These are phyloP conservation scores for Scaptomyza hsui DNA, from an alignment of 1,140 invertebrate genomes.

Conservation along the genomic window DNA sequence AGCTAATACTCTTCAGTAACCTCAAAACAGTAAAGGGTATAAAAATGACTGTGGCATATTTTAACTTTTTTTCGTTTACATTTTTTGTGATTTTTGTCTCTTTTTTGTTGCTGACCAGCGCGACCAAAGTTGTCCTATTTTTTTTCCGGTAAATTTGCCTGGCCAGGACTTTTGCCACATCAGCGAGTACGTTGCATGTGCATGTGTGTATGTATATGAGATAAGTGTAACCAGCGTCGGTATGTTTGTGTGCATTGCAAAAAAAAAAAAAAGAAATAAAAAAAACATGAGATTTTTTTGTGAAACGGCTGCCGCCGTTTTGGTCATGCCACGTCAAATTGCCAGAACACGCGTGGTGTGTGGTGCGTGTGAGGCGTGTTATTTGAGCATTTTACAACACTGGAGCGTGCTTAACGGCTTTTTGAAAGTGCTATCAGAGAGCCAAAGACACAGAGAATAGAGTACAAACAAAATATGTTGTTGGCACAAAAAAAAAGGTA, in stretches of 20 bases:
- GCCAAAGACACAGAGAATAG: neutral
- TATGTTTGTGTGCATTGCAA: slow-evolving; percentile 29
- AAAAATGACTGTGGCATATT: slow-evolving; percentile 63
- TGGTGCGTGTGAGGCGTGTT: slow-evolving; percentile 62
- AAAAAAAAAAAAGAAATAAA: slow-evolving; percentile 33
- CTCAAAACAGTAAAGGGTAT: slow-evolving; percentile 9
- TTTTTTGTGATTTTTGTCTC: slow-evolving; percentile 37
- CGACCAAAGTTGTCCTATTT: slow-evolving; percentile 59
- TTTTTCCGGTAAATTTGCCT: slow-evolving; percentile 69
- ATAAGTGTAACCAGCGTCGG: slow-evolving; percentile 56
- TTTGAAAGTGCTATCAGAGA: slow-evolving; percentile 67
- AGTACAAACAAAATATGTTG: slow-evolving; percentile 26
- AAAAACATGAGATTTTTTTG: slow-evolving; percentile 39
- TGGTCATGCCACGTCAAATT: slow-evolving; percentile 73
- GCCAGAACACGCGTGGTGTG: slow-evolving; percentile 60
- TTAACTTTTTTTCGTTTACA: slow-evolving; percentile 44
- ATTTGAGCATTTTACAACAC: slow-evolving; percentile 73
- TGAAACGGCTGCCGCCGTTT: slow-evolving; percentile 35
- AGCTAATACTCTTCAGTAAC: slow-evolving; percentile 30
- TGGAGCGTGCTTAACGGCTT: slow-evolving; percentile 73
- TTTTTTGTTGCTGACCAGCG: slow-evolving; percentile 54
- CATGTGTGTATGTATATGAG: slow-evolving; percentile 36
- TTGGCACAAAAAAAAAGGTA: neutral
- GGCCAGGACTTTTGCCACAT: slow-evolving; percentile 64
- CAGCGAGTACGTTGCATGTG: slow-evolving; percentile 34